Conservation (phyloP, 2,888 invertebrate genomes). For the Campaea margaritaria region DNA sequence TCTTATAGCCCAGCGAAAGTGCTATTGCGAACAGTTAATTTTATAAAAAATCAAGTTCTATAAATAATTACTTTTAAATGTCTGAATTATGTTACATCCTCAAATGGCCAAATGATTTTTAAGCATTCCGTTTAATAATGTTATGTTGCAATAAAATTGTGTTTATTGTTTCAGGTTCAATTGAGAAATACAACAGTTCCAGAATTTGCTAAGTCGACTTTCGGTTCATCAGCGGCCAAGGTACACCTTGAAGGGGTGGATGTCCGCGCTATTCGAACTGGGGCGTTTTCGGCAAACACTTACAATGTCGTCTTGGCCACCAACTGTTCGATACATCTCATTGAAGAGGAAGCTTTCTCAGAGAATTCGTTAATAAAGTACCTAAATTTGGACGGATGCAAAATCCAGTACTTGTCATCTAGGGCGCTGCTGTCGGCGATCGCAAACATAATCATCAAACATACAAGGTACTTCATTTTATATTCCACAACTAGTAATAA, state of each 20-base stretch:
- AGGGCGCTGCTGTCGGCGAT: conserved; percentile 87
- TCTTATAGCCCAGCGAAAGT: conserved; percentile 35
- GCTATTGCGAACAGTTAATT: conserved; percentile 43
- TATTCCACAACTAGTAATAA: neutral
- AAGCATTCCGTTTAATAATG: neutral
- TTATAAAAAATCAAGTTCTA: too few species aligned
- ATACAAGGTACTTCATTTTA: conserved; percentile 82
- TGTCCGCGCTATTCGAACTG: conserved; percentile 84
- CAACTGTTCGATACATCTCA: conserved; percentile 85
- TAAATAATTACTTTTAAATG: too few species aligned
- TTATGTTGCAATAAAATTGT: neutral
- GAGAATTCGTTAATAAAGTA: conserved; percentile 86
- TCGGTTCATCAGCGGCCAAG: conserved; percentile 87
- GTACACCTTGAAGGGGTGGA: conserved; percentile 81
- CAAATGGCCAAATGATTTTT: neutral
- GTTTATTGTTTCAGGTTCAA: conserved; percentile 82
- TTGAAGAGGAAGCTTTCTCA: conserved; percentile 87
- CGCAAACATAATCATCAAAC: conserved; percentile 86
- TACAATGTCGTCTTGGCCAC: conserved; percentile 87
- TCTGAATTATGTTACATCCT: neutral
- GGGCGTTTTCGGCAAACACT: conserved; percentile 88
- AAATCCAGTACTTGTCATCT: conserved; percentile 81
- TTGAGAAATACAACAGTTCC: conserved; percentile 86
- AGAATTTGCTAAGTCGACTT: conserved; percentile 86
- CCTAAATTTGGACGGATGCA: conserved; percentile 86